A percentile compares a stretch with the other conserved stretches of the same genome.
Evolutionary conservation across 2,888 invertebrate species (phyloP).

Genomic region (Melanostoma mellinum): DNA sequence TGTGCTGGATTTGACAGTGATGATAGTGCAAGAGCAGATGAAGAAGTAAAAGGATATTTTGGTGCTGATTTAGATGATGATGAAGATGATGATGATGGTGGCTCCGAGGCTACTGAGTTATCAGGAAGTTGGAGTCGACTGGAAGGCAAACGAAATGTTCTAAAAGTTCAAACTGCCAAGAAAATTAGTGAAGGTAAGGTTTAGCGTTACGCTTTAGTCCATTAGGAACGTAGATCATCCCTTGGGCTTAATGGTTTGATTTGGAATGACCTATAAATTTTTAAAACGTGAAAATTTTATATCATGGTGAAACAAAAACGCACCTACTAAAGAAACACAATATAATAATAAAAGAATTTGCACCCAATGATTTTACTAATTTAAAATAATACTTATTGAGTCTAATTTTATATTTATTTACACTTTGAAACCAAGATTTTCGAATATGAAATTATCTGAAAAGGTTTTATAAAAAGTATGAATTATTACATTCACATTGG

Average conservation of each 20-base stretch:
- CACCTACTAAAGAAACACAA: no score
- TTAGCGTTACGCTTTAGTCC: slow-evolving; percentile 2
- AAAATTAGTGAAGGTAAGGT: slow-evolving; percentile 71
- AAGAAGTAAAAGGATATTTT: slow-evolving; percentile 85
- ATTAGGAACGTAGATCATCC: slow-evolving; percentile 65
- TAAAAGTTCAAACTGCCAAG: slow-evolving; percentile 77
- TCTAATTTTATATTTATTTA: no score
- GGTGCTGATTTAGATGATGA: slow-evolving; percentile 76
- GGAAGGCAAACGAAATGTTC: slow-evolving; percentile 82
- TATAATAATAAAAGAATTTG: no score
- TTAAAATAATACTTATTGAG: no score
- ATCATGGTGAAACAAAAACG: no score
- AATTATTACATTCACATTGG: no score
- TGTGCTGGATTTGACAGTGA: slow-evolving; percentile 82
- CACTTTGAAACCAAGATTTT: no score
- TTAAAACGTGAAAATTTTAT: no score
- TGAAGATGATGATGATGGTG: slow-evolving; percentile 75
- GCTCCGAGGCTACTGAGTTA: slow-evolving; percentile 78
- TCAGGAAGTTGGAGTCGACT: slow-evolving; percentile 85
- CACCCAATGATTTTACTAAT: no score
- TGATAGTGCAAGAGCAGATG: slow-evolving; percentile 84
- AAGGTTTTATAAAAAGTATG: no score
- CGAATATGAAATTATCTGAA: no score
- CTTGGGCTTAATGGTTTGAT: slow-evolving; percentile 43
- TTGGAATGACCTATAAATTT: neutral